Evolutionary conservation across 1,140 invertebrate genomes (phyloP).

Genomic region (Zaprionus davidi): DNA sequence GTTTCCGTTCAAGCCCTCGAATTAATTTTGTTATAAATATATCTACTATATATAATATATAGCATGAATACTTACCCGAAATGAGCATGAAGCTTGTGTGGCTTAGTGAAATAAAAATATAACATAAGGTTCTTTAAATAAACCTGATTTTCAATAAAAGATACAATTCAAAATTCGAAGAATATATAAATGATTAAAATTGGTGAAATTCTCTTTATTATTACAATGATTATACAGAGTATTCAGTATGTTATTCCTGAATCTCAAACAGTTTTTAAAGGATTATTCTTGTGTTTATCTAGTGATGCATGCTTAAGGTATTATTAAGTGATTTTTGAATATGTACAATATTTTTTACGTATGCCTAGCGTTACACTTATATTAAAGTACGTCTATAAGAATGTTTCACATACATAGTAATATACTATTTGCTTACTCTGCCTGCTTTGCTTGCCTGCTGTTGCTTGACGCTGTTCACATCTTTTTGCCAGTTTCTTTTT

Average conservation of each 20-base stretch:
- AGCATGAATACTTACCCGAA: constrained; percentile 7
- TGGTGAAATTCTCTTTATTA: background rate
- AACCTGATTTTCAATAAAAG: no score
- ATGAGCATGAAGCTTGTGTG: background rate
- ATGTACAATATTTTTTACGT: background rate
- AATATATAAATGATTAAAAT: background rate
- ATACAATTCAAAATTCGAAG: background rate
- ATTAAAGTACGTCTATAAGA: background rate
- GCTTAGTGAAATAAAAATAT: background rate
- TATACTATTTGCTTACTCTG: constrained; percentile 7
- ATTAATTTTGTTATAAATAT: constrained; percentile 15
- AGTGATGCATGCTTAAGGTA: constrained; percentile 31
- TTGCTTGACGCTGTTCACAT: constrained; percentile 35
- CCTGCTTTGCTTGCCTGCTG: constrained; percentile 29
- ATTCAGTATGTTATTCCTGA: background rate
- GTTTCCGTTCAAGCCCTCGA: constrained; percentile 18
- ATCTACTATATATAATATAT: constrained; percentile 25
- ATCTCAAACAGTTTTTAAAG: background rate
- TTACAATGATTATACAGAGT: background rate
- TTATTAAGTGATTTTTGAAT: constrained; percentile 15
- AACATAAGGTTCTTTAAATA: background rate
- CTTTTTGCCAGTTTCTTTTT: constrained; percentile 42
- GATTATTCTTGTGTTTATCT: background rate
- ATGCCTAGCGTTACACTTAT: background rate
- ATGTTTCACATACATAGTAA: background rate